Evolutionary conservation across 2,888 invertebrate species (phyloP).

Genomic region (Blastobasis adustella): DNA sequence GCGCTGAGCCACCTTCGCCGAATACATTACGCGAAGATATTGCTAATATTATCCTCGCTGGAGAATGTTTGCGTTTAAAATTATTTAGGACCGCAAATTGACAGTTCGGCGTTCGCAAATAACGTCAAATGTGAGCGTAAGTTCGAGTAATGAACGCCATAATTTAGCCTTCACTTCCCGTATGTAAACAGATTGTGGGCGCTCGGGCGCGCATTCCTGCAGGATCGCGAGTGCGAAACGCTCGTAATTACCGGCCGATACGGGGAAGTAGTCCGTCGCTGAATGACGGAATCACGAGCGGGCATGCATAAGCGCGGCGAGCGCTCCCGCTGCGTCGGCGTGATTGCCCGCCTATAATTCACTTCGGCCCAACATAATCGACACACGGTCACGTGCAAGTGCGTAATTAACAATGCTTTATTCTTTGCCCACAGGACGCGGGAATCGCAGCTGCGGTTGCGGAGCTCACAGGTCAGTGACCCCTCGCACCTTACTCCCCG

Average conservation of each 20-base stretch:
- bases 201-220: slow-evolving; percentile 21
- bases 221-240: slow-evolving; percentile 32
- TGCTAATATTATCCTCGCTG: too few species aligned
- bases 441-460: slow-evolving; percentile 48
- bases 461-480: slow-evolving; percentile 63
- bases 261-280: slow-evolving; percentile 30
- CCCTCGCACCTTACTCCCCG: slow-evolving; percentile 48
- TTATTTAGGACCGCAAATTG: too few species aligned
- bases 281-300: slow-evolving; percentile 30
- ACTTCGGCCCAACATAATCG: slow-evolving; percentile 38
- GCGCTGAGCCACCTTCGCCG: too few species aligned
- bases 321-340: too few species aligned
- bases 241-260: slow-evolving; percentile 40
- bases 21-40: too few species aligned
- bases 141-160: not conserved
- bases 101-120: too few species aligned
- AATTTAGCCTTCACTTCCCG: slow-evolving; percentile 10
- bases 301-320: slow-evolving; percentile 21
- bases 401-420: slow-evolving; percentile 50
- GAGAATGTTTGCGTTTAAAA: too few species aligned
- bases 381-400: slow-evolving; percentile 44
- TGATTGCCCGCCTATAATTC: slow-evolving; percentile 36
- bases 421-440: slow-evolving; percentile 56
- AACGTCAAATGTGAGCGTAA: too few species aligned
- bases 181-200: slow-evolving; percentile 30